A percentile compares a stretch with the other conserved stretches of the same genome.
Evolutionary conservation across 2,113 vertebrate genomes (phyloP).

Genomic region (Odontophorus gujanensis): DNA sequence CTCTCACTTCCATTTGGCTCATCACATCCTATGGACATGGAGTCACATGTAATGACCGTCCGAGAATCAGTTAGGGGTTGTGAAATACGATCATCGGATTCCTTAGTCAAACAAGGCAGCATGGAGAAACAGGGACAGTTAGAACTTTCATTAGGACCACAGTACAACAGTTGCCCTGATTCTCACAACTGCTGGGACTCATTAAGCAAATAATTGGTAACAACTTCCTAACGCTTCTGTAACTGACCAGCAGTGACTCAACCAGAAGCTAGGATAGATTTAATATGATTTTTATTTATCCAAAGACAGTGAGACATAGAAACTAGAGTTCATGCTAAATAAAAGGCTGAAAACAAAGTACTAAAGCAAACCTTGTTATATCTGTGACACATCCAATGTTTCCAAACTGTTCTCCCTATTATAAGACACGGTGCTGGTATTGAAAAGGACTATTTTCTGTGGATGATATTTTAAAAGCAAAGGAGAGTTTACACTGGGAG

Average conservation of each 20-base stretch:
- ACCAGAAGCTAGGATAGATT: neutral
- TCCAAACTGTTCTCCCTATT: neutral
- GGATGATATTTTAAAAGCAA: neutral
- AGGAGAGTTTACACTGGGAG: neutral
- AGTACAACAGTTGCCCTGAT: neutral
- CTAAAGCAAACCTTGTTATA: neutral
- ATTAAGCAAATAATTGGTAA: neutral
- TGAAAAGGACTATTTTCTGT: neutral
- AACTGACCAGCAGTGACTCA: neutral
- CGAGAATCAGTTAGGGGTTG: slow-evolving; percentile 32
- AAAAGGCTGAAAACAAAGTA: neutral
- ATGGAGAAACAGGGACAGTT: slow-evolving; percentile 2
- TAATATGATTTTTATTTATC: neutral
- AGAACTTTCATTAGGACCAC: neutral
- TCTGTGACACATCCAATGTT: neutral
- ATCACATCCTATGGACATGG: neutral
- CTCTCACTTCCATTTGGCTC: slow-evolving; percentile 17
- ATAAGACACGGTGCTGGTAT: neutral
- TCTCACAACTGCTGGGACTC: neutral
- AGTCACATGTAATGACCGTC: neutral
- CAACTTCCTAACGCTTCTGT: neutral
- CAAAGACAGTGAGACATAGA: neutral
- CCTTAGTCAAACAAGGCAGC: slow-evolving; percentile 63
- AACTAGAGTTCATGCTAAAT: neutral
- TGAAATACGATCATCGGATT: slow-evolving; percentile 40